Conservation (phyloP, 2,888 invertebrate genomes). For the Callosobruchus maculatus region DNA sequence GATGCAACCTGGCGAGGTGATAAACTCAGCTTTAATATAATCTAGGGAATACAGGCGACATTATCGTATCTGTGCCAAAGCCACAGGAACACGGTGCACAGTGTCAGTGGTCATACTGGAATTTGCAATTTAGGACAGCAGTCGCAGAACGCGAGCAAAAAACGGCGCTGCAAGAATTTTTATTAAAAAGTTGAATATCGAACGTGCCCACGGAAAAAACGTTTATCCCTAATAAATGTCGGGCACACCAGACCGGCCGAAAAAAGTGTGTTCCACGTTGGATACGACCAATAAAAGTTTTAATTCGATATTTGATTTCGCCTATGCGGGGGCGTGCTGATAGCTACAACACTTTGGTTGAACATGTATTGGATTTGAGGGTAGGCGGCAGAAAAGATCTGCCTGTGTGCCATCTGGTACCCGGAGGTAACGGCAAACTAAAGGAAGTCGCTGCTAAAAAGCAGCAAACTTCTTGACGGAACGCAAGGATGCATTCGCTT, state of each 20-base stretch:
- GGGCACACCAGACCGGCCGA: background rate
- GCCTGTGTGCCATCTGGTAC: no score
- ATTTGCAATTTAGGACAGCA: background rate
- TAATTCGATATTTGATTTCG: background rate
- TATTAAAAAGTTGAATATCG: background rate
- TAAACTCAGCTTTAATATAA: no score
- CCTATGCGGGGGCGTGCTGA: background rate
- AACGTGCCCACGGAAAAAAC: background rate
- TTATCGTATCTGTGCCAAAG: no score
- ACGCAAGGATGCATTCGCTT: no score
- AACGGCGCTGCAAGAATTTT: background rate
- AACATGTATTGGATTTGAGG: no score
- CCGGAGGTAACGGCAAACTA: no score
- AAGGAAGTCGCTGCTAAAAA: no score
- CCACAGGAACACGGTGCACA: background rate
- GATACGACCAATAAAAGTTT: background rate
- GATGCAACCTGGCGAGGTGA: no score
- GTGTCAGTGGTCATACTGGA: background rate
- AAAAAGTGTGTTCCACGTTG: background rate
- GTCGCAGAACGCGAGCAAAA: background rate
- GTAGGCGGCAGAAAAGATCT: no score
- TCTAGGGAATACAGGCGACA: no score
- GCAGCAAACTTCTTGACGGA: no score
- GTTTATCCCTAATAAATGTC: background rate
- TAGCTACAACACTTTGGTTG: background rate